Evolutionary conservation across 1,140 invertebrate genomes (phyloP).

Genomic region (Psilanteris sp.): DNA sequence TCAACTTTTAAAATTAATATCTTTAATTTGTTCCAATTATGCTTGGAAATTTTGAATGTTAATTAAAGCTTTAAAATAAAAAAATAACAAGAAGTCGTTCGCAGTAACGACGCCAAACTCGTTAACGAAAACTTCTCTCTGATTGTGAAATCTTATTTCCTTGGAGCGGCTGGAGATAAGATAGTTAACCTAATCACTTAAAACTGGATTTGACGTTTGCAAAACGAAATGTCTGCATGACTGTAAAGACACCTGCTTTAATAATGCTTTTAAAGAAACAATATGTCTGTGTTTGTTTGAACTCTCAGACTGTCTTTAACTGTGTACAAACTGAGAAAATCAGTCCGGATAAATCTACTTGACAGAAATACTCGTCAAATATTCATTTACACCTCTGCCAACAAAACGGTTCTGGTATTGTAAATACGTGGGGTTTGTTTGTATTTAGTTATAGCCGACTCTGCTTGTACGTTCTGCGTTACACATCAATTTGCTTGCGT

Average conservation of each 20-base stretch:
- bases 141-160: constrained; percentile 10
- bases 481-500: constrained; percentile 19
- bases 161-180: not conserved
- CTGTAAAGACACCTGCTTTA: constrained; percentile 1
- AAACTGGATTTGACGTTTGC: constrained; percentile 14
- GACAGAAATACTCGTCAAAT: constrained; percentile 49
- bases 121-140: too few relatives aligned
- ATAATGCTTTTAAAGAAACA: constrained; percentile 17
- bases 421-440: constrained; percentile 37
- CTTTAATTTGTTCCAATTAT: too few relatives aligned
- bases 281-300: constrained; percentile 11
- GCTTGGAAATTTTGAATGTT: too few relatives aligned
- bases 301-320: not conserved
- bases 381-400: constrained; percentile 26
- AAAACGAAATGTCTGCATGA: constrained; percentile 4
- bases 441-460: constrained; percentile 27
- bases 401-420: constrained; percentile 18
- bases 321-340: constrained; percentile 32
- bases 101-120: too few relatives aligned
- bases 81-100: too few relatives aligned
- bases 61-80: too few relatives aligned
- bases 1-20: too few relatives aligned
- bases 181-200: constrained; percentile 8
- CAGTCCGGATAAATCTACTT: constrained; percentile 9
- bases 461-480: constrained; percentile 3